Evolutionary conservation across 2,888 invertebrate species (phyloP).

Genomic region (Mythimna ferrago): DNA sequence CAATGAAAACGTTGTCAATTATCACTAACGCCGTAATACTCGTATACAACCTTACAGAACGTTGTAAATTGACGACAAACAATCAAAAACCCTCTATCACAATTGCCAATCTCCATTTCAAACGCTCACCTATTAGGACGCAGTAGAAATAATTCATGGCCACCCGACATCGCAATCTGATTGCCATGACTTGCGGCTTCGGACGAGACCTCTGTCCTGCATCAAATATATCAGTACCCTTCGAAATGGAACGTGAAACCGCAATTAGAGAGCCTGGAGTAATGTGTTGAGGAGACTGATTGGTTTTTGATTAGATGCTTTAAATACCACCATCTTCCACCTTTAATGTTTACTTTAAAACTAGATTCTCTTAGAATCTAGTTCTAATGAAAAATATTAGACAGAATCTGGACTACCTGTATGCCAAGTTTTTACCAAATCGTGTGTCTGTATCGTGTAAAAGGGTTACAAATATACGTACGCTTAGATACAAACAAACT

Average conservation of each 20-base stretch:
- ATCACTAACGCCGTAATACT: too few relatives aligned
- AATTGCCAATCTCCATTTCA: conserved; percentile 19
- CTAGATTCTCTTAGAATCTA: too few relatives aligned
- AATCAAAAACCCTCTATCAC: conserved; percentile 32
- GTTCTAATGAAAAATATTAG: too few relatives aligned
- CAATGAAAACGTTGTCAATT: too few relatives aligned
- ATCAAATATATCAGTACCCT: conserved; percentile 59
- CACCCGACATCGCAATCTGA: conserved; percentile 63
- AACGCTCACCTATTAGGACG: conserved; percentile 46
- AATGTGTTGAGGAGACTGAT: conserved; percentile 28
- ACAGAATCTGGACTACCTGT: too few relatives aligned
- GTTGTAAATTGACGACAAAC: background rate
- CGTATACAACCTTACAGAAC: too few relatives aligned
- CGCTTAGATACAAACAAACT: too few relatives aligned
- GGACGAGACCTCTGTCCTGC: conserved; percentile 57
- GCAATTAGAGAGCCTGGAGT: conserved; percentile 22
- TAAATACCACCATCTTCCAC: background rate
- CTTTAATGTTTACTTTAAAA: background rate
- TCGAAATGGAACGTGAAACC: conserved; percentile 44
- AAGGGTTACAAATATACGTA: too few relatives aligned
- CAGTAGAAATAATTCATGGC: conserved; percentile 61
- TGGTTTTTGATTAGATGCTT: conserved; percentile 34
- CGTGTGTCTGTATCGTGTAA: too few relatives aligned
- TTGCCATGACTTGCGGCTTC: conserved; percentile 63
- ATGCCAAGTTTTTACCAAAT: too few relatives aligned